Base-by-base conservation (phyloP, 92 coral and sea anemone genomes). In the Palythoa grandis region DNA sequence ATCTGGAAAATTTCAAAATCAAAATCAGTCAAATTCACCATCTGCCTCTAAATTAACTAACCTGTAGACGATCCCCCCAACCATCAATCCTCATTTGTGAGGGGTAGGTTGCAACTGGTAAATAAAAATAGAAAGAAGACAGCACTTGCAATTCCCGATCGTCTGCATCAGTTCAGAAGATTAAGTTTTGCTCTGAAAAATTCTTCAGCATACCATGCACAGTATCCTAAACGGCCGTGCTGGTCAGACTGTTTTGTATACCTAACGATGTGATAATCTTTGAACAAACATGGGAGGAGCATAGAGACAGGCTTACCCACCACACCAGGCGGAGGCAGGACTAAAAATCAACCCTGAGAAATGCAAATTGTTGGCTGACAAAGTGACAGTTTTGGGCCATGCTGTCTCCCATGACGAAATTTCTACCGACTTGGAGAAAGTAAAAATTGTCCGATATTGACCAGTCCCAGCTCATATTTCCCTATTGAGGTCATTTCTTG, bases 341-440 rank as follows among this genome's bases (percentile, higher is more conserved):
- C 52, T 87, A 71, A 91, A 86, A 73, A 74, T 89, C 53, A 86
- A 86, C 76, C 84, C 90, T 9, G 83, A 67, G 70, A 87, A 77
- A 70, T 77, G 90, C 76, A 87, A 86, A 3, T 69, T 86, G 38
- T 67, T 90, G 84, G 67, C 83, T 43, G 86, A 87, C 4, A 66
- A 70, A 54, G 86, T 84, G 37, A 74, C 65, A 50, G 85, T 87
- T n/a, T 25, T 90, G 78, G 76, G 91, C 22, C 90, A 77, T 50
- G 91, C 72, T 40, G 47, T 40, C 23, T 56, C 77, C 5, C 84
- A 74, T 17, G 80, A 84, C 11, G 86, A 83, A 67, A 83, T 87
- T n/a, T 82, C 89, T 38, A 57, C 86, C 48, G 82, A 91, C 71
- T 83, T 88, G 25, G 93, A 52, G 78, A 87, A 87, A 83, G 90